A percentile compares a stretch with the other conserved stretches of the same genome.
Evolutionary conservation across 2,888 invertebrate species (phyloP).

Genomic region (Ochropleura leucogaster): DNA sequence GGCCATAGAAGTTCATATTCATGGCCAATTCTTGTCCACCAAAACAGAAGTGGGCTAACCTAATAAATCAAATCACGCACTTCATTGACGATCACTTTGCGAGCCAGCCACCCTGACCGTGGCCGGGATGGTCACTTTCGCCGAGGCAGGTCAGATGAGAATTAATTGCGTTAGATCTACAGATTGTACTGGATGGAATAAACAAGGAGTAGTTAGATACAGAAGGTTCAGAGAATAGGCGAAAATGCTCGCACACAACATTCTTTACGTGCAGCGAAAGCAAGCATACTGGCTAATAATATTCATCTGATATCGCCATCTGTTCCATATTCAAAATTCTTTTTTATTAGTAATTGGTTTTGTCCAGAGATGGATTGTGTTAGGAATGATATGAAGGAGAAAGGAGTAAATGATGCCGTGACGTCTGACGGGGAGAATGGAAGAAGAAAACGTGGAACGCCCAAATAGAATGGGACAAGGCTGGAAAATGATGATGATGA

Average conservation of each 20-base stretch:
- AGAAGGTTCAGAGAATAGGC: not conserved
- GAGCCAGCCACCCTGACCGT: slow-evolving; percentile 17
- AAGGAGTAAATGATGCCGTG: too few relatives aligned
- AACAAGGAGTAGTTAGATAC: slow-evolving; percentile 4
- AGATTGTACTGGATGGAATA: slow-evolving; percentile 19
- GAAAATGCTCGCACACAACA: not conserved
- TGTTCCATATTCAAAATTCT: not conserved
- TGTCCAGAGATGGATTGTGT: too few relatives aligned
- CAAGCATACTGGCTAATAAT: too few relatives aligned
- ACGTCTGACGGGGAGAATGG: too few relatives aligned
- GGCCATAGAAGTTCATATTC: slow-evolving; percentile 24
- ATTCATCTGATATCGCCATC: not conserved
- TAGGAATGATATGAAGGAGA: too few relatives aligned
- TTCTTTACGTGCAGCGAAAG: not conserved
- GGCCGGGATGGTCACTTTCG: slow-evolving; percentile 36
- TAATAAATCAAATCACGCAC: slow-evolving; percentile 60
- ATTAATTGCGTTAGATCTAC: slow-evolving; percentile 47
- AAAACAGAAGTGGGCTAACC: slow-evolving; percentile 33
- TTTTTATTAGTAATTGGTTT: not conserved
- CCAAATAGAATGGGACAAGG: too few relatives aligned
- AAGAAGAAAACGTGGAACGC: too few relatives aligned
- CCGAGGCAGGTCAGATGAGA: slow-evolving; percentile 42
- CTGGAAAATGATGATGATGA: too few relatives aligned
- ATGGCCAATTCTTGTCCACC: slow-evolving; percentile 19
- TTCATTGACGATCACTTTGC: slow-evolving; percentile 45